phyloP scores from a whole-genome alignment of 2,113 vertebrate species.

The Thymallus thymallus region DNA sequence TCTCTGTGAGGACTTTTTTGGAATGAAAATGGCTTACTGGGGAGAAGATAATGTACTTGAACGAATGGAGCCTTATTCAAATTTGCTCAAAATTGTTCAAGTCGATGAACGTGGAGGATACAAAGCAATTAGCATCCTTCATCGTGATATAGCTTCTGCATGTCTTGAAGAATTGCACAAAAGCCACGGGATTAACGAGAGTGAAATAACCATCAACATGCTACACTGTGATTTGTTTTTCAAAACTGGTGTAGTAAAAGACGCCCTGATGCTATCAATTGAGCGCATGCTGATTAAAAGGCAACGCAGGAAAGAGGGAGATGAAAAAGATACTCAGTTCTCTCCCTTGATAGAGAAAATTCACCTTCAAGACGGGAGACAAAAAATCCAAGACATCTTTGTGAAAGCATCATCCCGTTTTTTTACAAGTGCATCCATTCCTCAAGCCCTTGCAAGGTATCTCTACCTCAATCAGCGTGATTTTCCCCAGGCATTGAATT shows the following conservation, averaged over 20 bases:
- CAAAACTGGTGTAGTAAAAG: conserved; percentile 38
- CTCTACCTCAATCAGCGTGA: conserved; percentile 50
- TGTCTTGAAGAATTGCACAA: conserved; percentile 48
- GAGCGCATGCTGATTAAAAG: conserved; percentile 49
- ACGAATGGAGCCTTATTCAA: conserved; percentile 44
- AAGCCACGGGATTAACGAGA: background rate
- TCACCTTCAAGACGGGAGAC: conserved; percentile 25
- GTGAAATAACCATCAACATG: conserved; percentile 23
- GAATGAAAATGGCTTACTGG: conserved; percentile 22
- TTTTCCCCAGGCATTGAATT: conserved; percentile 46
- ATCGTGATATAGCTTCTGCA: conserved; percentile 41
- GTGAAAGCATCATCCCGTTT: conserved; percentile 54
- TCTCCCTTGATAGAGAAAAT: conserved; percentile 57
- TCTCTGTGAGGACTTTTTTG: conserved; percentile 49
- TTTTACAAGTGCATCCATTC: conserved; percentile 39
- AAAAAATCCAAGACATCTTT: conserved; percentile 50
- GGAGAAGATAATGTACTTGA: conserved; percentile 8
- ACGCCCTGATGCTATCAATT: conserved; percentile 41
- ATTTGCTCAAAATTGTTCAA: conserved; percentile 30
- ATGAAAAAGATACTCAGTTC: conserved; percentile 40
- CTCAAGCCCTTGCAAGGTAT: conserved; percentile 63
- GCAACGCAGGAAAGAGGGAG: conserved; percentile 42
- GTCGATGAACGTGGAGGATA: conserved; percentile 20
- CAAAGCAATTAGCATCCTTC: conserved; percentile 39
- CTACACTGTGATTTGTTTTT: conserved; percentile 62